Conservation (phyloP, 2,888 invertebrate genomes). For the Endomychus coccineus region DNA sequence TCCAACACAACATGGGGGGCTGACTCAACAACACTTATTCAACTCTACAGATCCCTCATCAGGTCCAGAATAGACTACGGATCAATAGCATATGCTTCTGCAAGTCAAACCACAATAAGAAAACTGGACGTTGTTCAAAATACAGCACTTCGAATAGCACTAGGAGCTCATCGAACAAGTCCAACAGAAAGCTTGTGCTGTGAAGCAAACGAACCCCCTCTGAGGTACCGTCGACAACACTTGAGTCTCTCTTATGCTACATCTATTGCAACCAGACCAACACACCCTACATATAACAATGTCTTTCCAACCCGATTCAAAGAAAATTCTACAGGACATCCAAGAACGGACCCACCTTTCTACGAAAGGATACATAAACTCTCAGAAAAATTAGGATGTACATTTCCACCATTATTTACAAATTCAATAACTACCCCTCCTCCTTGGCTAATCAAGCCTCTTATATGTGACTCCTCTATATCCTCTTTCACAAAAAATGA, state of each 20-base stretch:
- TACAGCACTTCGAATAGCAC: constrained; percentile 2
- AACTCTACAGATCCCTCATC: constrained; percentile 2
- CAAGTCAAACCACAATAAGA: constrained; percentile 4
- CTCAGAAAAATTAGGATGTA: too few species aligned
- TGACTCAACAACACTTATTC: constrained; percentile 2
- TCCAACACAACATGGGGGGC: constrained; percentile 1
- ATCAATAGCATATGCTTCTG: neutral
- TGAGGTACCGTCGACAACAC: neutral
- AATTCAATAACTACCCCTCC: too few species aligned
- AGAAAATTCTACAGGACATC: too few species aligned
- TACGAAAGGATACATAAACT: too few species aligned
- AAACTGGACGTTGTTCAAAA: constrained; percentile 1
- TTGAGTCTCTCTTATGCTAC: constrained; percentile 1
- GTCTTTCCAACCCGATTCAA: too few species aligned
- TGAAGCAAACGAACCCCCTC: constrained; percentile 4
- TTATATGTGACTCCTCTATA: too few species aligned
- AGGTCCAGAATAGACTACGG: constrained; percentile 5
- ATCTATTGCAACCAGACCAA: too few species aligned
- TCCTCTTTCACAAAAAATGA: too few species aligned
- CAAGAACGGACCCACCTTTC: too few species aligned
- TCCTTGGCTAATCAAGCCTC: too few species aligned
- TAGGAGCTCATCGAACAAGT: constrained; percentile 3
- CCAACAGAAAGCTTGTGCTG: neutral
- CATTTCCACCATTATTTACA: too few species aligned
- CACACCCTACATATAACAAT: too few species aligned